A percentile compares a stretch with the other conserved stretches of the same genome.
These are phyloP conservation scores for Sus cebifrons DNA, from an alignment of 2,797 vertebrate species.

Conservation along the genomic window DNA sequence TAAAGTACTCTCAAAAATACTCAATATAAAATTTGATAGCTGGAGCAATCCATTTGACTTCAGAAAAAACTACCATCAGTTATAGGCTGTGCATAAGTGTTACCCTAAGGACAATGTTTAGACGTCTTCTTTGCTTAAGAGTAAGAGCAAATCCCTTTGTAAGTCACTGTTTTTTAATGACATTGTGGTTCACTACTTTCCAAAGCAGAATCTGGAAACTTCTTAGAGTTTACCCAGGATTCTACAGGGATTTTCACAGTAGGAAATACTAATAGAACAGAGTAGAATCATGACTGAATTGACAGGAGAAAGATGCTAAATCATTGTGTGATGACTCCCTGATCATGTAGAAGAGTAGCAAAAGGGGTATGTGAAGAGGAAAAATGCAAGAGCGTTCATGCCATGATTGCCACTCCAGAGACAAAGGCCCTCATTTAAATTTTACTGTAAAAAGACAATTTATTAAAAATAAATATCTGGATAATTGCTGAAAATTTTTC, in stretches of 20 bases:
- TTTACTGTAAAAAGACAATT: not conserved
- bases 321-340: not conserved
- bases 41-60: slow-evolving; percentile 1
- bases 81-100: slow-evolving; percentile 31
- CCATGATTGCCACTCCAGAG: not conserved
- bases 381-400: not conserved
- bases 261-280: slow-evolving; percentile 34
- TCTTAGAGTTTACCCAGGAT: slow-evolving; percentile 39
- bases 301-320: not conserved
- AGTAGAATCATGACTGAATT: not conserved
- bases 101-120: not conserved
- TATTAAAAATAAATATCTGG: not conserved
- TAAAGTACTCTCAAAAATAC: slow-evolving; percentile 67
- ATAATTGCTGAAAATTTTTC: not conserved
- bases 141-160: not conserved
- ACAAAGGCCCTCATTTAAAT: not conserved
- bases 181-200: slow-evolving; percentile 48
- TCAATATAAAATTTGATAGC: slow-evolving; percentile 49
- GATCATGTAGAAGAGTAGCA: slow-evolving; percentile 1
- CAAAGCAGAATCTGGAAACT: slow-evolving; percentile 52
- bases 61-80: not conserved
- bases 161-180: slow-evolving; percentile 66
- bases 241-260: slow-evolving; percentile 59
- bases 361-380: not conserved
- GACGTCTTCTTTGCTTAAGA: not conserved